Conservation (phyloP, 1,140 invertebrate genomes). For the Plodia interpunctella region DNA sequence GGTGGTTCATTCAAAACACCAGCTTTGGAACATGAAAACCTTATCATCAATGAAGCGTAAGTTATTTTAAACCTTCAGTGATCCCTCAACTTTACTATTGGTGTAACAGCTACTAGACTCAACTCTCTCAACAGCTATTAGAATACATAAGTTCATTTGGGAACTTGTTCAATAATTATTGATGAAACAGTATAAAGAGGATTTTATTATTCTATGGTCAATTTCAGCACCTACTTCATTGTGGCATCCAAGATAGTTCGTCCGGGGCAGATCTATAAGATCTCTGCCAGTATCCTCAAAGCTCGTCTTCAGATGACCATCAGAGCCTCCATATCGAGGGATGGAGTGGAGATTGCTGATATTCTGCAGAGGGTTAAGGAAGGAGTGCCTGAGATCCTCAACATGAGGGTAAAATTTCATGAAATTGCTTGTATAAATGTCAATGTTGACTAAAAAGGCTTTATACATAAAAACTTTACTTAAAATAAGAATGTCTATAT, state of each 20-base stretch:
- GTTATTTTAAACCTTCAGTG: conserved; percentile 32
- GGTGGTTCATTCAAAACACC: conserved; percentile 45
- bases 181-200: no score
- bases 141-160: no score
- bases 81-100: conserved; percentile 15
- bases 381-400: conserved; percentile 88
- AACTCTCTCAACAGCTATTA: no score
- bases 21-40: conserved; percentile 69
- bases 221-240: conserved; percentile 89
- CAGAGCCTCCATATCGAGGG: conserved; percentile 88
- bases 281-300: conserved; percentile 87
- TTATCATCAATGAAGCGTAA: conserved; percentile 81
- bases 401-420: conserved; percentile 86
- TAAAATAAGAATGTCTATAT: no score
- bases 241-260: conserved; percentile 91
- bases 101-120: no score
- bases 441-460: no score
- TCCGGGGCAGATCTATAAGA: conserved; percentile 90
- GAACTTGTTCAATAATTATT: no score
- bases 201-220: neutral
- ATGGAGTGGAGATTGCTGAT: conserved; percentile 91
- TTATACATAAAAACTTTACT: no score
- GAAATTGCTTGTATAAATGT: no score
- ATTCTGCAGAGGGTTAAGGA: conserved; percentile 87
- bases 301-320: conserved; percentile 86